Base-by-base conservation (phyloP, 1,140 invertebrate genomes). In the Delia radicum region DNA sequence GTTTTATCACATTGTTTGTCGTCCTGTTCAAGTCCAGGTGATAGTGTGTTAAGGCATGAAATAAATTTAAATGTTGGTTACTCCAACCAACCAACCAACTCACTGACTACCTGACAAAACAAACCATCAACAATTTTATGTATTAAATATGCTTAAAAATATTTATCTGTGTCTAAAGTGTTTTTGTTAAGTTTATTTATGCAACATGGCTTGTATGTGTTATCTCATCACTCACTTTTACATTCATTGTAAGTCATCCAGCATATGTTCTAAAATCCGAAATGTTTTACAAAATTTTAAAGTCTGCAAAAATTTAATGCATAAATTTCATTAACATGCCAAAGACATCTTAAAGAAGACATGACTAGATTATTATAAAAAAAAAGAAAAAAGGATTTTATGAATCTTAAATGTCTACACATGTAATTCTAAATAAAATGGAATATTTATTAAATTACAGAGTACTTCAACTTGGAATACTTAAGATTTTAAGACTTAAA, bases 31-130 rank as follows among this genome's bases (percentile, higher is more conserved):
- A 18, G 48, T 69, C 65, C 65, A 69, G 65, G 65, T 69, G 65
- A 37, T 69, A 33, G 65, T 69, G 65, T 69, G 31, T 69, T 37
- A 69, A 69, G 65, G 65, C 65, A 69, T 69, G 65, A 69, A 69
- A 37, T 37, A 33, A 8, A 55, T 15, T 42, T 42, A 42, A 42
- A 55, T 55, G 48, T 8, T 55, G 18, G n/a, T 55, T 55, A 55
- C 48, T 55, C 7, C 5, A 15, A 3, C 37, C 18, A 18, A 21
- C 18, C 48, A 18, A 1, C 46, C 6, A n/a, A n/a, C 8, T 42
- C 37, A 15, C 37, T 55, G 18, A 48, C 15, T 10, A 12, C n/a
- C n/a, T 15, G 12, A 3, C 1, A 42, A n/a, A n/a, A n/a, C n/a
- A n/a, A n/a, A n/a, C n/a, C n/a, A n/a, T n/a, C 4, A 55, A 55